Base-by-base conservation (phyloP, 2,888 invertebrate species). In the Oscheius sp. region DNA sequence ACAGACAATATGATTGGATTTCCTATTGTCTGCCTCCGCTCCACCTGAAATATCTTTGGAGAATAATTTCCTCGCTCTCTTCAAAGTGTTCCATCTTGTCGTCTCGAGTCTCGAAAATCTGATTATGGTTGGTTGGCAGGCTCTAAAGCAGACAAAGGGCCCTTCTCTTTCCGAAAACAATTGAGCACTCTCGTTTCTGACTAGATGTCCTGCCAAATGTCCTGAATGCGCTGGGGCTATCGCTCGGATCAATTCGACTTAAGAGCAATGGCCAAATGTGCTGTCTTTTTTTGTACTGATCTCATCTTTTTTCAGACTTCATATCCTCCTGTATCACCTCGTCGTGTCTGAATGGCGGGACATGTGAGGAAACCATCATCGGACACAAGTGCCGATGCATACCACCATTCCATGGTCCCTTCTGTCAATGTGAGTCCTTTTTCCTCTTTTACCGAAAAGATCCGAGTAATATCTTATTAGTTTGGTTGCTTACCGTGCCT, bases 351-450 rank as follows among this genome's bases (percentile, higher is more conserved):
- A 76, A 76, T 59, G 76, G 73, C 11, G 76, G 76, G 11, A 71
- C 47, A 29, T 76, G 76, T 42, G 53, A 60, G 37, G 76, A 76
- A 35, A 65, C 63, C 47, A 50, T 58, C n/a, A 55, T 37, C 48
- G 73, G 73, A 48, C 71, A 73, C 51, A 76, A 70, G 68, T 76
- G 76, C 37, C 35, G 21, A 37, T 76, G 76, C 37, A 21, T 51
- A 0, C 11, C 66, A 2, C 72, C 73, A 21, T 76, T 76, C 21
- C 73, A 76, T 37, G 76, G 76, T 47, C 76, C 76, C 32, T 76
- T 76, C 59, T 76, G 76, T 51, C 76, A 76, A 63, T 76, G 76
- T 76, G 35, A 53, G 76, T 66, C 29, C 3, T 29, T 51, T 51
- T 51, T 33, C 53, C 3, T 13, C 53, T 13, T 53, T 21, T 21